A percentile compares a stretch with the other conserved stretches of the same genome.
These are phyloP conservation scores for Channa striata DNA, from an alignment of 2,797 vertebrate genomes.

Conservation along the genomic window DNA sequence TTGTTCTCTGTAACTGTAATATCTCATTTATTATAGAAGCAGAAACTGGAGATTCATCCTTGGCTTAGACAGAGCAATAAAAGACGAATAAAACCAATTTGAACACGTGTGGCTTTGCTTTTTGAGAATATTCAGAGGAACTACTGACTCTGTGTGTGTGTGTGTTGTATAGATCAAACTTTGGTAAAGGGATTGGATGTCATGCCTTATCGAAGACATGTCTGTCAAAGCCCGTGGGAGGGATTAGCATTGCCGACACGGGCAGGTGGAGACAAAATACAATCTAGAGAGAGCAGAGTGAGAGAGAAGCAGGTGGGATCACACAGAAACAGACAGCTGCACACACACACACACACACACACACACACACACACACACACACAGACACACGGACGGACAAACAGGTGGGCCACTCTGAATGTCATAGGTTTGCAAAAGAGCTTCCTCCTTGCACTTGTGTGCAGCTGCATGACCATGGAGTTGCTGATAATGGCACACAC, in stretches of 20 bases:
- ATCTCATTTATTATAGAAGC: too few relatives aligned
- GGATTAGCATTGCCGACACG: constrained; percentile 73
- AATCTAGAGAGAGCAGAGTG: constrained; percentile 40
- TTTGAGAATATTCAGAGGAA: constrained; percentile 8
- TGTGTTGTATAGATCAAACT: constrained; percentile 70
- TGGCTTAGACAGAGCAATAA: too few relatives aligned
- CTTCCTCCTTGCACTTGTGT: constrained; percentile 49
- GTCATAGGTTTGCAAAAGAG: constrained; percentile 46
- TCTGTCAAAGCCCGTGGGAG: constrained; percentile 78
- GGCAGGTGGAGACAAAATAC: constrained; percentile 71
- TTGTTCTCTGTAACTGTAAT: not conserved
- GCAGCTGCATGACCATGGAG: constrained; percentile 63
- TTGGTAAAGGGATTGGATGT: constrained; percentile 72
- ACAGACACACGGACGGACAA: constrained; percentile 22
- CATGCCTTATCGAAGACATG: constrained; percentile 77
- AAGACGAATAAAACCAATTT: not conserved
- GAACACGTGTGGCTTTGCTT: not conserved
- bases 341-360: constrained; percentile 6
- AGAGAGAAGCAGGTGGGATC: constrained; percentile 58
- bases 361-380: constrained; percentile 28
- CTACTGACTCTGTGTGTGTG: constrained; percentile 8
- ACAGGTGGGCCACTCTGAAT: constrained; percentile 64
- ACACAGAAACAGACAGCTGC: constrained; percentile 9
- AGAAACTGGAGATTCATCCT: not conserved
- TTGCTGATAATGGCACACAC: constrained; percentile 40